Conservation (phyloP, 2,888 invertebrate genomes). For the Seladonia tumulorum region DNA sequence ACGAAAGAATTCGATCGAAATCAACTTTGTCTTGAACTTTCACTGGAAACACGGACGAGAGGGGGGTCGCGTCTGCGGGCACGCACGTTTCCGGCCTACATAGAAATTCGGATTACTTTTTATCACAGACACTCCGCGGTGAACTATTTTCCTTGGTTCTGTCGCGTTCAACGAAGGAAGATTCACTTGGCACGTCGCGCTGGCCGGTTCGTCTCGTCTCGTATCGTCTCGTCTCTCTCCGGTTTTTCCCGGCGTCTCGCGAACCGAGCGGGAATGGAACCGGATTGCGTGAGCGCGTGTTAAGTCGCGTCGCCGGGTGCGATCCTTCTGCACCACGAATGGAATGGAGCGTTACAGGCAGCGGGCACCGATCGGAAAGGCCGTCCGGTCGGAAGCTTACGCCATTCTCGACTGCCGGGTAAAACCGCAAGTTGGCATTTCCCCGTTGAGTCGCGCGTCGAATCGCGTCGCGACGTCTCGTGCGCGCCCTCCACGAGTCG, state of each 20-base stretch:
- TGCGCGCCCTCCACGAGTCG: conserved; percentile 29
- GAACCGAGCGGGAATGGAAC: conserved; percentile 2
- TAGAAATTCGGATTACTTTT: background rate
- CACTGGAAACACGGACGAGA: background rate
- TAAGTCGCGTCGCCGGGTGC: conserved; percentile 4
- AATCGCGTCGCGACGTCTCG: background rate
- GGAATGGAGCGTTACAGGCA: conserved; percentile 21
- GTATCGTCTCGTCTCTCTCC: background rate
- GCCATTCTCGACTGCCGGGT: conserved; percentile 75
- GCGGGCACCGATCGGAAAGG: conserved; percentile 31
- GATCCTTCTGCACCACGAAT: conserved; percentile 24
- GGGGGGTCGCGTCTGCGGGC: no score
- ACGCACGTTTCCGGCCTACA: no score
- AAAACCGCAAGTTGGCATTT: conserved; percentile 57
- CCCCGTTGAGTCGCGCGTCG: conserved; percentile 22
- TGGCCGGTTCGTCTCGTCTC: background rate
- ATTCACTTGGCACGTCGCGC: background rate
- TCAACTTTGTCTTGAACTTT: background rate
- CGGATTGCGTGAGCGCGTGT: conserved; percentile 6
- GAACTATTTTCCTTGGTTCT: background rate
- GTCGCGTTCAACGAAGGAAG: background rate
- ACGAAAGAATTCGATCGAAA: background rate
- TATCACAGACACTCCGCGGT: conserved; percentile 10
- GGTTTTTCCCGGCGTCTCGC: background rate
- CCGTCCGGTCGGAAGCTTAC: conserved; percentile 69